Percentiles rank a stretch among this genome's conserved stretches.
These are phyloP conservation scores for Lysandra coridon DNA, from an alignment of 2,888 invertebrate genomes.

Conservation along the genomic window DNA sequence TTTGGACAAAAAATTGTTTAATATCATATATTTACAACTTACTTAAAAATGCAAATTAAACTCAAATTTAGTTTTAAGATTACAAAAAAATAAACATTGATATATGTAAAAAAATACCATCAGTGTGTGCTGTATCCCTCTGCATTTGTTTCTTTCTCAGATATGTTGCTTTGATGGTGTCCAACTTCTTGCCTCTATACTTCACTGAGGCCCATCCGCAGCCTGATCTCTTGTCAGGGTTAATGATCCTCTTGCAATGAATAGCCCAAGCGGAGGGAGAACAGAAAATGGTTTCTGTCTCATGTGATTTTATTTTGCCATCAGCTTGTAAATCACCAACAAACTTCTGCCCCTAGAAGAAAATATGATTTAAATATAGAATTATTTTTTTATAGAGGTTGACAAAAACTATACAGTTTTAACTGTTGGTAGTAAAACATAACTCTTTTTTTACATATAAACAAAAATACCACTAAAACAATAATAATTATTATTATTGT, in stretches of 20 bases:
- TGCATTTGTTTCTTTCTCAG: constrained; percentile 84
- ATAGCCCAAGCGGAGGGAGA: constrained; percentile 97
- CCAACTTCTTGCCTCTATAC: constrained; percentile 92
- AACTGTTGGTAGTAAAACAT: background rate
- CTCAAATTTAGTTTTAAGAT: too few relatives aligned
- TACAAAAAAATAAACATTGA: constrained; percentile 42
- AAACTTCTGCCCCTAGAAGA: constrained; percentile 90
- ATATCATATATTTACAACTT: too few relatives aligned
- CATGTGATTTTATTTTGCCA: constrained; percentile 94
- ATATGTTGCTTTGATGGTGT: constrained; percentile 93
- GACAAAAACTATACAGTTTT: background rate
- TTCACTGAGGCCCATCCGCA: constrained; percentile 97
- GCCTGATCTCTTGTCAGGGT: constrained; percentile 94
- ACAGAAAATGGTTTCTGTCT: constrained; percentile 92
- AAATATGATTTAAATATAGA: background rate
- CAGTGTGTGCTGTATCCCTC: constrained; percentile 77
- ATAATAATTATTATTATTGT: background rate
- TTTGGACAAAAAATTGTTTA: too few relatives aligned
- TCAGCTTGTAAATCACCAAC: constrained; percentile 91
- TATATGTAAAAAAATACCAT: constrained; percentile 53
- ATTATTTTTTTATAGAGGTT: background rate
- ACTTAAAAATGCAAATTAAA: too few relatives aligned
- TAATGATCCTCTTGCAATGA: constrained; percentile 93
- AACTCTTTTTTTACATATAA: background rate
- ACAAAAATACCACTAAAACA: background rate